Evolutionary conservation across 53 echinoderm and acorn worm genomes (phyloP).

Genomic region (Arbacia lixula): DNA sequence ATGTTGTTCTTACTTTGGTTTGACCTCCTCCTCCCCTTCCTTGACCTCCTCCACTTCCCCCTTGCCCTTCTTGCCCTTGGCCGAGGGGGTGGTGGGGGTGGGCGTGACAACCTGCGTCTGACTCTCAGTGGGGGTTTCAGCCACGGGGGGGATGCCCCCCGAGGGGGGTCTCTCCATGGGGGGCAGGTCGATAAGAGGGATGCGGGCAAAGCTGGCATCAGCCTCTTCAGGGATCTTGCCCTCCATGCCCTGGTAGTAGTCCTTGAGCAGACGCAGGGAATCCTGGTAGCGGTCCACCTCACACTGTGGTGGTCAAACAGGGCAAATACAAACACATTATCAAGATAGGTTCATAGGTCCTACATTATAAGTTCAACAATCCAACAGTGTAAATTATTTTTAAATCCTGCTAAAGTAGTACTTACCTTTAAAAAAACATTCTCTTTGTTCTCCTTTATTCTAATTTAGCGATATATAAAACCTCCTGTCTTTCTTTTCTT

Average conservation of each 20-base stretch:
- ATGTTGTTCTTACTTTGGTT: constrained; percentile 70
- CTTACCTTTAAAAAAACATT: too few relatives aligned
- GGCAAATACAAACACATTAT: too few relatives aligned
- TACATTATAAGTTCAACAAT: too few relatives aligned
- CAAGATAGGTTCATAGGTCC: too few relatives aligned
- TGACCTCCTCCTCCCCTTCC: constrained; percentile 71
- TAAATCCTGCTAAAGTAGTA: too few relatives aligned
- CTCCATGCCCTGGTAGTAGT: constrained; percentile 98
- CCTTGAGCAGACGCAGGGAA: constrained; percentile 91
- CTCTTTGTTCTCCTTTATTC: too few relatives aligned
- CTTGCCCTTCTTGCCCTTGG: constrained; percentile 95
- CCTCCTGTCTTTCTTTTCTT: too few relatives aligned
- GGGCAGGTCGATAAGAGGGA: constrained; percentile 93
- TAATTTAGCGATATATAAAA: too few relatives aligned
- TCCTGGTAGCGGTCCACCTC: constrained; percentile 98
- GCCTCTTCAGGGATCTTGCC: constrained; percentile 96
- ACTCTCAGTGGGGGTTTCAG: constrained; percentile 79
- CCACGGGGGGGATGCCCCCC: constrained; percentile 58
- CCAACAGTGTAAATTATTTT: too few relatives aligned
- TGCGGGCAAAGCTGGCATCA: constrained; percentile 77
- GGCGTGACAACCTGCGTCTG: constrained; percentile 68
- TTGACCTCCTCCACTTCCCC: constrained; percentile 64
- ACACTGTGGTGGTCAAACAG: constrained; percentile 60
- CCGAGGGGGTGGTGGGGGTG: constrained; percentile 72
- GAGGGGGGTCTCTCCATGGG: constrained; percentile 80